These are phyloP conservation scores for Auanema freiburgensis DNA, from an alignment of 2,888 invertebrate genomes.

Conservation along the genomic window DNA sequence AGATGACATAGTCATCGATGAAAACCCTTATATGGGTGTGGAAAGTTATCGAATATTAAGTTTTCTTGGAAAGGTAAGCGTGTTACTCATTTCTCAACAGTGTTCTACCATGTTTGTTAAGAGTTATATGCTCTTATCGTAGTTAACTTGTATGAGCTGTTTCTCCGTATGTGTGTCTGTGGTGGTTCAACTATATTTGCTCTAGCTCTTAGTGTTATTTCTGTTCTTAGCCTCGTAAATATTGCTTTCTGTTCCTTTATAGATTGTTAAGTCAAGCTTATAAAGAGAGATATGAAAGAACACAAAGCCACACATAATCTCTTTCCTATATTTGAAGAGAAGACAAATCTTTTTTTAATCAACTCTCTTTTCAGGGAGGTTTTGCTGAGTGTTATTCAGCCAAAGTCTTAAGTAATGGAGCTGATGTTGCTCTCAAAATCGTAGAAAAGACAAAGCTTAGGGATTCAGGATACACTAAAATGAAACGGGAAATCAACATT, in stretches of 20 bases:
- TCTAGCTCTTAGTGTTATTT: slow-evolving; percentile 18
- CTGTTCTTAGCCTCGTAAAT: slow-evolving; percentile 4
- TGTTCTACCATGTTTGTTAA: neutral
- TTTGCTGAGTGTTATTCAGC: slow-evolving; percentile 20
- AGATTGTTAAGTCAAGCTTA: no score
- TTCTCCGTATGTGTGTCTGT: neutral
- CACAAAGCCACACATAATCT: slow-evolving; percentile 1
- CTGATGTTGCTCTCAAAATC: slow-evolving; percentile 14
- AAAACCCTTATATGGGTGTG: neutral
- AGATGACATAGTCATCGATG: slow-evolving; percentile 5
- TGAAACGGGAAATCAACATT: slow-evolving; percentile 15
- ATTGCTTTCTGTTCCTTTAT: no score
- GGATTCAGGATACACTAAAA: slow-evolving; percentile 9
- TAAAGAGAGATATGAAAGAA: neutral
- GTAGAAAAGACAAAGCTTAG: slow-evolving; percentile 10
- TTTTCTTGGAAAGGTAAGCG: slow-evolving; percentile 18
- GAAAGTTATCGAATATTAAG: slow-evolving; percentile 11
- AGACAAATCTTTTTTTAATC: slow-evolving; percentile 8
- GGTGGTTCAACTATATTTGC: slow-evolving; percentile 14
- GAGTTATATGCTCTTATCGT: neutral
- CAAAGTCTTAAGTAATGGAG: neutral
- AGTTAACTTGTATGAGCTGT: neutral
- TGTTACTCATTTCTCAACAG: neutral
- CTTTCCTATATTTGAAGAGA: slow-evolving; percentile 10
- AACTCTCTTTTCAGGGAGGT: slow-evolving; percentile 20